Evolutionary conservation across 1,140 invertebrate genomes (phyloP).

Genomic region (Drosophila serrata): DNA sequence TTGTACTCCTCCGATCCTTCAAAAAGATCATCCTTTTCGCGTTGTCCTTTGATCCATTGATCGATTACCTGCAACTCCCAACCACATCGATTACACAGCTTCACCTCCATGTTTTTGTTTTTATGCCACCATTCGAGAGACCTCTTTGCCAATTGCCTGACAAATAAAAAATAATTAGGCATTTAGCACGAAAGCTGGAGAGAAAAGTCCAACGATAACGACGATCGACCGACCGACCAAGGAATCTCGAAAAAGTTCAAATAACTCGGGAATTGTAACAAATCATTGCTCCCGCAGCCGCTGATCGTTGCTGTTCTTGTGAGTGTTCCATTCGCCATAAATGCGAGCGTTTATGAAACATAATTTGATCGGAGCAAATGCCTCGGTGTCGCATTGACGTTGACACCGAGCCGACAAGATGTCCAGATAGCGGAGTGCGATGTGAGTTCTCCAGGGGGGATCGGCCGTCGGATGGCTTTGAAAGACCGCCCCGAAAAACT

Average conservation of each 20-base stretch:
- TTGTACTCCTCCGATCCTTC: no score
- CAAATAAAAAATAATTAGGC: constrained; percentile 61
- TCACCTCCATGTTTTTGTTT: background rate
- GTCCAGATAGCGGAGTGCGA: constrained; percentile 26
- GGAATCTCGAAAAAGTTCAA: constrained; percentile 67
- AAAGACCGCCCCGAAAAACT: constrained; percentile 79
- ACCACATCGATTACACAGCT: constrained; percentile 27
- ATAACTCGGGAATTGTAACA: constrained; percentile 77
- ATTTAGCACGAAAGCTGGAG: constrained; percentile 43
- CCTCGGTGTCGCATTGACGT: constrained; percentile 67
- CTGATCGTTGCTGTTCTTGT: background rate
- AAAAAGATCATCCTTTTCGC: background rate
- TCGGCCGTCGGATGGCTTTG: constrained; percentile 54
- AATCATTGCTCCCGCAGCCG: constrained; percentile 67
- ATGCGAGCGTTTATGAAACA: constrained; percentile 83
- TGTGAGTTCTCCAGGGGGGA: background rate
- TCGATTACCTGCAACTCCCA: constrained; percentile 24
- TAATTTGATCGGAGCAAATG: constrained; percentile 81
- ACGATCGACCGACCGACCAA: background rate
- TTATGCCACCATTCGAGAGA: background rate
- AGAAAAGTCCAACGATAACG: constrained; percentile 24
- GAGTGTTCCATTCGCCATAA: constrained; percentile 60
- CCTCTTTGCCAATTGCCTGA: constrained; percentile 34
- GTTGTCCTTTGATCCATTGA: constrained; percentile 19
- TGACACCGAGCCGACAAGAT: constrained; percentile 61